Conservation (phyloP, 2,113 vertebrate species). For the Microtus ochrogaster region DNA sequence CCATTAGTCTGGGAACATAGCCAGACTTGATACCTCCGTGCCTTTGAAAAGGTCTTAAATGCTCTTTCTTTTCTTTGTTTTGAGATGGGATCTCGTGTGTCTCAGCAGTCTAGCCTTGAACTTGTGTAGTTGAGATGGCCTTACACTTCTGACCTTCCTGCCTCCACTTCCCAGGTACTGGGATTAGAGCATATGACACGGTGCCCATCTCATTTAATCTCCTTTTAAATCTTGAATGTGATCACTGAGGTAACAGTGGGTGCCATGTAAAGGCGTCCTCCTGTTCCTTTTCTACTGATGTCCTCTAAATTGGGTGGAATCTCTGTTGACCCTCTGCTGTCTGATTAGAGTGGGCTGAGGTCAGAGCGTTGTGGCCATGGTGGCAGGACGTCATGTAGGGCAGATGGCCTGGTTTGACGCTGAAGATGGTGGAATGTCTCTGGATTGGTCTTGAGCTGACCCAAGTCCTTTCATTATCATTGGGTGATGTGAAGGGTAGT, state of each 20-base stretch:
- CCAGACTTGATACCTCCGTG: too few species aligned
- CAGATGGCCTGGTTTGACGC: too few species aligned
- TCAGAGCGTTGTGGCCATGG: accelerated
- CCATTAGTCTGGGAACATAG: background rate
- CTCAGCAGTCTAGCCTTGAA: background rate
- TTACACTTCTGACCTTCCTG: background rate
- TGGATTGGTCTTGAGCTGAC: background rate
- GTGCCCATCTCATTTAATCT: background rate
- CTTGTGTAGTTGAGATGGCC: background rate
- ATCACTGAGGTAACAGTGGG: background rate
- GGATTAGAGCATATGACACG: background rate
- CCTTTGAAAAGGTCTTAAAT: background rate
- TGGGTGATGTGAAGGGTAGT: background rate
- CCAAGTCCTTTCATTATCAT: too few species aligned
- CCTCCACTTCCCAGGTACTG: background rate
- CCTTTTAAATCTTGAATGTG: background rate
- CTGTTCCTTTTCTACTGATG: background rate
- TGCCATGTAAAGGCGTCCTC: too few species aligned
- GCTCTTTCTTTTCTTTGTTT: too few species aligned
- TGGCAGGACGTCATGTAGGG: background rate
- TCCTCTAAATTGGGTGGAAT: too few species aligned
- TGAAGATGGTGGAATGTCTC: background rate
- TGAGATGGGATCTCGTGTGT: background rate
- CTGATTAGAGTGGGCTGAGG: background rate
- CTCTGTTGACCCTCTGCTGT: background rate